A percentile compares a stretch with the other conserved stretches of the same genome.
Evolutionary conservation across 2,113 vertebrate species (phyloP).

Genomic region (Pollachius pollachius): DNA sequence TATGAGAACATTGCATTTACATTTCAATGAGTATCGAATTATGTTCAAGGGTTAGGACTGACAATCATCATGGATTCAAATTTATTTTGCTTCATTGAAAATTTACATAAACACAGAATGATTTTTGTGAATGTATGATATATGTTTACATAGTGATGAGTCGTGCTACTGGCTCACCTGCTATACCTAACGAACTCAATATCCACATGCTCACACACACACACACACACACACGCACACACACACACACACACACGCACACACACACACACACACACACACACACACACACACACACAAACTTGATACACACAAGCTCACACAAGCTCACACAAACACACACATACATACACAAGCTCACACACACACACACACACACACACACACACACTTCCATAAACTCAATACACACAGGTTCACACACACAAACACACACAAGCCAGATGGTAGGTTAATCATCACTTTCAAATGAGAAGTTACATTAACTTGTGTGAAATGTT

Average conservation of each 20-base stretch:
- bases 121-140: too few species aligned
- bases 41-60: too few species aligned
- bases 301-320: too few species aligned
- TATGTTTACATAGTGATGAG: slow-evolving; percentile 7
- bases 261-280: slow-evolving; percentile 7
- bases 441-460: neutral
- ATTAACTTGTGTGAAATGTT: too few species aligned
- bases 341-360: neutral
- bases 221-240: slow-evolving; percentile 4
- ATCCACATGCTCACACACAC: neutral
- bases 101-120: too few species aligned
- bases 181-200: too few species aligned
- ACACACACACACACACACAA: neutral
- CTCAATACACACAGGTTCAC: too few species aligned
- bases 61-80: too few species aligned
- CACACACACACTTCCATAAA: neutral
- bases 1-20: too few species aligned
- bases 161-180: neutral
- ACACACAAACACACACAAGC: slow-evolving; percentile 3
- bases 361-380: slow-evolving; percentile 7
- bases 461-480: neutral
- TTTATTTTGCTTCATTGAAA: too few species aligned
- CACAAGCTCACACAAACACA: slow-evolving; percentile 4
- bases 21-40: too few species aligned
- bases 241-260: slow-evolving; percentile 4